Conservation (phyloP, 2,888 invertebrate species). For the Hirtodrosophila histrioides region DNA sequence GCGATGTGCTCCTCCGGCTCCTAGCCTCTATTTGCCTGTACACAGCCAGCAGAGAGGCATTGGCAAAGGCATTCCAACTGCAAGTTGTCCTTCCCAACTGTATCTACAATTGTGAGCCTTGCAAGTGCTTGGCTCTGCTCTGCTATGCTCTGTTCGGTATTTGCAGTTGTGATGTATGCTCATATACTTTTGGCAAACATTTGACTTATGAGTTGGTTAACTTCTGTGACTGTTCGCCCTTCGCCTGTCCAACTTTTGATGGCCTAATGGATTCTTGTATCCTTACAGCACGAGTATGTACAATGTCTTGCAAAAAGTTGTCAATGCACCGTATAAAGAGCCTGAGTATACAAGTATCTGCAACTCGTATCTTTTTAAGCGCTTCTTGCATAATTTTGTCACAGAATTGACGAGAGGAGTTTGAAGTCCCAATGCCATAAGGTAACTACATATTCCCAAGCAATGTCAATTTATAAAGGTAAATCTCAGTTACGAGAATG, state of each 20-base stretch:
- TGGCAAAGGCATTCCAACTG: slow-evolving; percentile 18
- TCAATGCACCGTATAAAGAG: background rate
- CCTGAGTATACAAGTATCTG: no score
- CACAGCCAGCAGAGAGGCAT: slow-evolving; percentile 18
- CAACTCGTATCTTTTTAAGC: no score
- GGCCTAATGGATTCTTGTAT: slow-evolving; percentile 23
- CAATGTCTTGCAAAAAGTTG: slow-evolving; percentile 17
- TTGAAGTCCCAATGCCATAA: no score
- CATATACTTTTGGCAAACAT: slow-evolving; percentile 65
- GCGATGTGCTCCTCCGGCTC: background rate
- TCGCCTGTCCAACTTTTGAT: slow-evolving; percentile 47
- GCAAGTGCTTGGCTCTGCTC: background rate
- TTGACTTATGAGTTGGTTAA: slow-evolving; percentile 69
- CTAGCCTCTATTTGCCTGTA: slow-evolving; percentile 20
- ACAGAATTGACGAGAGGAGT: no score
- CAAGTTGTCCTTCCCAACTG: slow-evolving; percentile 29
- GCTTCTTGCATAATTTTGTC: no score
- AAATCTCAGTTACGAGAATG: no score
- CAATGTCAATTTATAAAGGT: no score
- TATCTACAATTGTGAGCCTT: slow-evolving; percentile 10
- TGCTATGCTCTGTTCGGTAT: slow-evolving; percentile 17
- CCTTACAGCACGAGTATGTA: slow-evolving; percentile 1
- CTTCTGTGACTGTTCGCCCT: slow-evolving; percentile 46
- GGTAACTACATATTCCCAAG: no score
- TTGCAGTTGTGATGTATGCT: slow-evolving; percentile 53